Base-by-base conservation (phyloP, 2,888 invertebrate species). In the Coenonympha glycerion region DNA sequence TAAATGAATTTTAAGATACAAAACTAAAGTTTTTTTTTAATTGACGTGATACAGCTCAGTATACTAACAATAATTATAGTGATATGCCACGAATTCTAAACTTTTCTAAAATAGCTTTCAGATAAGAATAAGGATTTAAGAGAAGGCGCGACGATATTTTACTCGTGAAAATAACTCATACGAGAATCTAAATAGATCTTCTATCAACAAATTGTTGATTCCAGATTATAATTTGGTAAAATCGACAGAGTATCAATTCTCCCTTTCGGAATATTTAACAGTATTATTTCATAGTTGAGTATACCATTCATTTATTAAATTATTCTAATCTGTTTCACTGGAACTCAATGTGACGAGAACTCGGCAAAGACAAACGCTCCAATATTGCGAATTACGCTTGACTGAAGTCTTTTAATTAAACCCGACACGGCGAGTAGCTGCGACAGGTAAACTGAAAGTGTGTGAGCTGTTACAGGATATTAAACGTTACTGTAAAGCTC, bases 341-440 rank as follows among this genome's bases (percentile, higher is more conserved):
- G 51, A 65, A 66, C 65, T 63, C 56, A 66, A 68, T 64, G 65
- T 70, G 66, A 69, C 59, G 61, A 61, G 64, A 66, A 65, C 67
- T 68, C 73, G 67, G 66, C 61, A 59, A 53, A 49, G 57, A 71
- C 73, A 71, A 76, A 73, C 71, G 71, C 69, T 68, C 66, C 76
- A 68, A 81, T 84, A 81, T 79, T 76, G 76, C 77, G 68, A 76
- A 71, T 73, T 71, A 75, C 81, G 81, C 68, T 71, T 78, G 79
- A 84, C 68, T 81, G 80, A 79, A 82, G 79, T 74, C 78, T 84
- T 85, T 85, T 85, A 84, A 84, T 85, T 86, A 84, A 59, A 83
- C 69, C 65, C 61, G 66, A 67, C 49, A 58, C 56, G 52, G 64
- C 62, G 65, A 63, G 34, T 16, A 40, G 57, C 47, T 49, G 36